Conservation (phyloP, 2,113 vertebrate species). For the Charadrius vociferus region DNA sequence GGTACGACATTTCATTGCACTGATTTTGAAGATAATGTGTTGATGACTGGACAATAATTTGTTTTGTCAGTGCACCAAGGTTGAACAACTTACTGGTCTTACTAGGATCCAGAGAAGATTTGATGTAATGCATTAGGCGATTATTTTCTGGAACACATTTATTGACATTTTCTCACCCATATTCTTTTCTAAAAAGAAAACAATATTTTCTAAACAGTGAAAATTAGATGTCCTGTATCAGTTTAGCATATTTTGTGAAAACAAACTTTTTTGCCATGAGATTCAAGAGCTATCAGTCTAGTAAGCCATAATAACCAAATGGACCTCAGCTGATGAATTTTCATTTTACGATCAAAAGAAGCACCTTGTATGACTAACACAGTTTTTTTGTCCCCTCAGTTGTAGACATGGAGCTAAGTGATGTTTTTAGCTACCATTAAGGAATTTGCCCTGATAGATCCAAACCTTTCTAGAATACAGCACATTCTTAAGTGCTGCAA, state of each 20-base stretch:
- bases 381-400: neutral
- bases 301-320: neutral
- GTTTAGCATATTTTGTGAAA: neutral
- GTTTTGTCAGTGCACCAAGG: neutral
- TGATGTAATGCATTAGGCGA: neutral
- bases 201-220: neutral
- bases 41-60: neutral
- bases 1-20: neutral
- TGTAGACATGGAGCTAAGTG: neutral
- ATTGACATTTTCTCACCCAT: neutral
- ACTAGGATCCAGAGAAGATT: neutral
- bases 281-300: neutral
- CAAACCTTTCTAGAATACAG: neutral
- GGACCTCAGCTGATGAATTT: neutral
- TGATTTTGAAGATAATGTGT: neutral
- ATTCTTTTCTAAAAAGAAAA: neutral
- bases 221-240: neutral
- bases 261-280: neutral
- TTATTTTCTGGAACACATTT: neutral
- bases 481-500: neutral
- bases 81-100: neutral
- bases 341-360: constrained; percentile 1
- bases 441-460: neutral
- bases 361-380: neutral
- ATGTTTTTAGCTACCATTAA: neutral